Percentiles rank a stretch among this genome's conserved stretches.
phyloP scores from a whole-genome alignment of 1,140 invertebrate species.

The Cheumatopsyche charites region DNA sequence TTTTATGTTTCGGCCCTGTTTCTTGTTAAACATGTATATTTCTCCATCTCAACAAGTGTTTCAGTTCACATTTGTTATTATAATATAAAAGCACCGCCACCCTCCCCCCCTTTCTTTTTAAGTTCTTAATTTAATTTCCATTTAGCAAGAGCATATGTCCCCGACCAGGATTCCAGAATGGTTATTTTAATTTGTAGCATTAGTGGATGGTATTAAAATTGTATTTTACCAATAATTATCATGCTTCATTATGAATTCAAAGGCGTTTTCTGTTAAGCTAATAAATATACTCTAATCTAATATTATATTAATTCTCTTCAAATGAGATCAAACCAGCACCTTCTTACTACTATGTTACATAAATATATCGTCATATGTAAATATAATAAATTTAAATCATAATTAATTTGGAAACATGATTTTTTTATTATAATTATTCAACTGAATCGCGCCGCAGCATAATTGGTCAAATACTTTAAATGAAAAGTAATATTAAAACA shows the following conservation, averaged over 20 bases:
- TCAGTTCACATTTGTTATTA: conserved; percentile 24
- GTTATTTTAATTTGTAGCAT: conserved; percentile 45
- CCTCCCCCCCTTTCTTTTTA: conserved; percentile 36
- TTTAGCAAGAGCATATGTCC: conserved; percentile 44
- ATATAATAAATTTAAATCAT: too few relatives aligned
- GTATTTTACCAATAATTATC: conserved; percentile 43
- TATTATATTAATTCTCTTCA: conserved; percentile 45
- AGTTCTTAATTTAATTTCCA: conserved; percentile 28
- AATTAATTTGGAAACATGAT: background rate
- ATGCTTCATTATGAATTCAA: conserved; percentile 42
- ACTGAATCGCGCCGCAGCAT: too few relatives aligned
- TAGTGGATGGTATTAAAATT: conserved; percentile 40
- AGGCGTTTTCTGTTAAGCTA: conserved; percentile 45
- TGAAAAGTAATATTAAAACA: too few relatives aligned
- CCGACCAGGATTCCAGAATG: conserved; percentile 40
- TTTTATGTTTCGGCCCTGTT: conserved; percentile 17
- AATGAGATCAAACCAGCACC: conserved; percentile 43
- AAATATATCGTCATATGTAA: background rate
- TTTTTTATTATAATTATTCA: background rate
- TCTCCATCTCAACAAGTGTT: conserved; percentile 17
- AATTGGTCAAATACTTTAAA: too few relatives aligned
- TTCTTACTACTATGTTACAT: conserved; percentile 46
- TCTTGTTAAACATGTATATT: conserved; percentile 22
- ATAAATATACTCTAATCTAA: conserved; percentile 36
- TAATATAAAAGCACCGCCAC: conserved; percentile 47